phyloP scores from a whole-genome alignment of 2,113 vertebrate genomes.

The Pedionomus torquatus region DNA sequence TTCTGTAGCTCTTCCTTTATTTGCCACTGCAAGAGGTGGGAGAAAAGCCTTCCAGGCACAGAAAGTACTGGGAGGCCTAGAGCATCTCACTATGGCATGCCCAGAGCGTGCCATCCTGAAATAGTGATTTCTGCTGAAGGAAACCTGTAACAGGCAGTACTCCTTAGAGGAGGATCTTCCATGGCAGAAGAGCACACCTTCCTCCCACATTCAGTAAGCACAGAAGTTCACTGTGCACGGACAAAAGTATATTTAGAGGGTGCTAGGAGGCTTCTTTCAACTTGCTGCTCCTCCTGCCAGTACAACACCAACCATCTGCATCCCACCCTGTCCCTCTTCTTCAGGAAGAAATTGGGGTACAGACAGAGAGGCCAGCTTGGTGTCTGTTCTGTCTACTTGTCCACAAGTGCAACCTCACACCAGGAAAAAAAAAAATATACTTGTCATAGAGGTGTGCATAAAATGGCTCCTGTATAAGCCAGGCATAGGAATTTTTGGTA shows the following conservation, averaged over 20 bases:
- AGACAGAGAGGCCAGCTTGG: background rate
- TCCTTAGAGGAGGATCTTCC: background rate
- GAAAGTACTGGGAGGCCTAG: background rate
- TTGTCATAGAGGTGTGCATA: background rate
- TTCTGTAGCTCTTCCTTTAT: background rate
- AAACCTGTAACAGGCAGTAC: background rate
- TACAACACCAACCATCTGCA: fast-evolving
- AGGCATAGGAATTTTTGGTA: background rate
- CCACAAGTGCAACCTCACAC: background rate
- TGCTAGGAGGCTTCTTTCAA: background rate
- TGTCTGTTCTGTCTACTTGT: background rate
- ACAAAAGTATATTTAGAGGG: background rate
- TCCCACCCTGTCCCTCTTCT: background rate
- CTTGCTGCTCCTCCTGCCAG: background rate
- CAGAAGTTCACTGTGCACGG: background rate
- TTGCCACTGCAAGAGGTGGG: background rate
- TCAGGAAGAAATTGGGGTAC: background rate
- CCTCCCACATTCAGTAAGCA: background rate
- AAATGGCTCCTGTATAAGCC: background rate
- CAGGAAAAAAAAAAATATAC: background rate
- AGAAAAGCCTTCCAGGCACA: background rate
- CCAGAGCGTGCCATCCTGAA: background rate
- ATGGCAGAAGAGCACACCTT: background rate
- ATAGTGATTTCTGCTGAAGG: background rate
- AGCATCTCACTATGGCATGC: background rate